phyloP scores from a whole-genome alignment of 2,113 vertebrate genomes.

The Perccottus glenii region DNA sequence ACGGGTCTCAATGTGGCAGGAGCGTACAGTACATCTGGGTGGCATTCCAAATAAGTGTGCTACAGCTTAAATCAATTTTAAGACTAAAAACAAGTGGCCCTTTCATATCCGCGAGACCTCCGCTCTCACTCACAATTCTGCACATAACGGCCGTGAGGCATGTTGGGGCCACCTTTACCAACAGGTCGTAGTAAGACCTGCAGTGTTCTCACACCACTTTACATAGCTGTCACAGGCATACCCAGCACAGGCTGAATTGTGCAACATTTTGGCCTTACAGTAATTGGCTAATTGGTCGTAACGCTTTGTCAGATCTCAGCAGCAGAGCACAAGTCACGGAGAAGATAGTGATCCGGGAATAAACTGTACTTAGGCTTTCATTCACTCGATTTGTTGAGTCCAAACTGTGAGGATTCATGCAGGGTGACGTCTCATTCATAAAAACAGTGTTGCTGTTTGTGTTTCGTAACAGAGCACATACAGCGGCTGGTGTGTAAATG shows the following conservation, averaged over 20 bases:
- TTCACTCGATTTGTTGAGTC: not conserved
- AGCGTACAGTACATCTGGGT: too few species aligned
- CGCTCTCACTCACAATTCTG: not conserved
- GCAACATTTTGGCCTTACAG: not conserved
- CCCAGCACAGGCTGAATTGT: not conserved
- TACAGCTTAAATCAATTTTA: too few species aligned
- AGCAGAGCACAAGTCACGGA: not conserved
- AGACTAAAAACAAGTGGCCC: too few species aligned
- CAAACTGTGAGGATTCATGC: constrained; percentile 4
- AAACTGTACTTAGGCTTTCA: not conserved
- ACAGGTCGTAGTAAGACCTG: not conserved
- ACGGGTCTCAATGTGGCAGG: too few species aligned
- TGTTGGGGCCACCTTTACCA: not conserved
- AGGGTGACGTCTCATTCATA: not conserved
- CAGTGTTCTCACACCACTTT: not conserved
- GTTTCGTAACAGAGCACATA: not conserved
- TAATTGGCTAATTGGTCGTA: not conserved
- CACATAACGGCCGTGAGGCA: not conserved
- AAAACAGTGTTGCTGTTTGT: not conserved
- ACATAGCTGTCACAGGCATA: not conserved
- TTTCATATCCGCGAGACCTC: too few species aligned
- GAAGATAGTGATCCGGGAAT: not conserved
- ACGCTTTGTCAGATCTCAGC: not conserved
- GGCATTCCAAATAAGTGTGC: too few species aligned
- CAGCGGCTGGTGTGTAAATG: constrained; percentile 8